Base-by-base conservation (phyloP, 2,113 vertebrate genomes). In the Paramisgurnus dabryanus region DNA sequence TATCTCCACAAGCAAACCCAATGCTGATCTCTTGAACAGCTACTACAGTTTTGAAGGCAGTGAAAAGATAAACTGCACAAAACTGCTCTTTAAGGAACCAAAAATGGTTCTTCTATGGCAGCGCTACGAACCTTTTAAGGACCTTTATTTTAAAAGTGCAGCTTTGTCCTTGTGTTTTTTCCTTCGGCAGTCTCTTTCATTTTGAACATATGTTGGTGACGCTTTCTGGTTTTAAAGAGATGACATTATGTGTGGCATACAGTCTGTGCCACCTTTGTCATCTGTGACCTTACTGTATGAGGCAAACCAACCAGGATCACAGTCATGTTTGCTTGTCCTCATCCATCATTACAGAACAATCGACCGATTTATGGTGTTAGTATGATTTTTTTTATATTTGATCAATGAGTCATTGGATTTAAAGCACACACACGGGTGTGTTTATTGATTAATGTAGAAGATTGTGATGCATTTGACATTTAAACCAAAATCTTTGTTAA, bases 331-430 rank as follows among this genome's bases (percentile, higher is more conserved):
- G 15, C 34, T 27, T 66, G 27, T 12, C n/a, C 3, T 27, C 34
- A 8, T 18, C 17, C 2, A 3, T 58, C 6, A 6, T 58, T 18
- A 8, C n/a, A 58, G 55, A 18, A n/a, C 55, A 58, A 58, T 58
- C 4, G 11, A 57, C 15, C 15, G 15, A 50, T 11, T 50, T n/a
- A 57, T 15, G 17, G 45, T 10, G 7, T 8, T 47, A 47, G 45
- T n/a, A 12, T 17, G 15, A 15, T 41, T n/a, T 50, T 8, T 73
- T 71, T 22, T 40, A 27, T 10, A 40, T 76, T 68, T 69, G 72
- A 76, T 67, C 41, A 47, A 67, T 79, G 55, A 83, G 17, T 69
- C 81, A 79, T 8, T 68, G 27, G 22, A 60, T 50, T 67, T 18
- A 74, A 74, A 60, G 27, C 27, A 34, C 27, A 45, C n/a, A 22